Conservation (phyloP, 2,888 invertebrate species). For the Silvanus unidentatus region DNA sequence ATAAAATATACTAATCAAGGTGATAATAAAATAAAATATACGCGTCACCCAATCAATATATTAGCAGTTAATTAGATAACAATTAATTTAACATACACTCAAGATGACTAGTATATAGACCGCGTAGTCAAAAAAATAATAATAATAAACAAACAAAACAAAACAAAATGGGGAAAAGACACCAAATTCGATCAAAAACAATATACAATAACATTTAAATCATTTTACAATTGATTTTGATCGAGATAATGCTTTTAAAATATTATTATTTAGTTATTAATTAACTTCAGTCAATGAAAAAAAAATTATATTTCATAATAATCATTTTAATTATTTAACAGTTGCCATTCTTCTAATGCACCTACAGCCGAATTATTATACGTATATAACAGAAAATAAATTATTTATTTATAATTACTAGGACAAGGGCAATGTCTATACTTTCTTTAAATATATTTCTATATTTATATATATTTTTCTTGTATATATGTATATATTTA, state of each 20-base stretch:
- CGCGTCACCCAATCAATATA: slow-evolving; percentile 23
- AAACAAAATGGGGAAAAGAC: slow-evolving; percentile 20
- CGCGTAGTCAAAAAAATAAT: slow-evolving; percentile 33
- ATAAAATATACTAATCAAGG: slow-evolving; percentile 19
- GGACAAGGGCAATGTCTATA: slow-evolving; percentile 28
- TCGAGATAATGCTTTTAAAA: slow-evolving; percentile 27
- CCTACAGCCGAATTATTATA: too few species aligned
- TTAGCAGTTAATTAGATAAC: slow-evolving; percentile 31
- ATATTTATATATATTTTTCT: slow-evolving; percentile 19
- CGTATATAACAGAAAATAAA: slow-evolving; percentile 8
- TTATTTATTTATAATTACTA: slow-evolving; percentile 13
- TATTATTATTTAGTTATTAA: slow-evolving; percentile 11
- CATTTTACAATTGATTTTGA: slow-evolving; percentile 27
- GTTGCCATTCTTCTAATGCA: too few species aligned
- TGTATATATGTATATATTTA: slow-evolving; percentile 19
- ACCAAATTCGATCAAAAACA: slow-evolving; percentile 24
- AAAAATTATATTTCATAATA: too few species aligned
- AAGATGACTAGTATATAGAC: slow-evolving; percentile 47
- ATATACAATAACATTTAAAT: slow-evolving; percentile 12
- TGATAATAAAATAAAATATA: slow-evolving; percentile 11
- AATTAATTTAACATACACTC: slow-evolving; percentile 44
- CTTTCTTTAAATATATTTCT: slow-evolving; percentile 17
- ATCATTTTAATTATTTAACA: too few species aligned
- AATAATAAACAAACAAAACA: slow-evolving; percentile 5
- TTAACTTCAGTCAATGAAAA: not conserved